Percentiles rank a stretch among this genome's conserved stretches.
phyloP scores from a whole-genome alignment of 2,113 vertebrate species.

The Nothocercus julius region DNA sequence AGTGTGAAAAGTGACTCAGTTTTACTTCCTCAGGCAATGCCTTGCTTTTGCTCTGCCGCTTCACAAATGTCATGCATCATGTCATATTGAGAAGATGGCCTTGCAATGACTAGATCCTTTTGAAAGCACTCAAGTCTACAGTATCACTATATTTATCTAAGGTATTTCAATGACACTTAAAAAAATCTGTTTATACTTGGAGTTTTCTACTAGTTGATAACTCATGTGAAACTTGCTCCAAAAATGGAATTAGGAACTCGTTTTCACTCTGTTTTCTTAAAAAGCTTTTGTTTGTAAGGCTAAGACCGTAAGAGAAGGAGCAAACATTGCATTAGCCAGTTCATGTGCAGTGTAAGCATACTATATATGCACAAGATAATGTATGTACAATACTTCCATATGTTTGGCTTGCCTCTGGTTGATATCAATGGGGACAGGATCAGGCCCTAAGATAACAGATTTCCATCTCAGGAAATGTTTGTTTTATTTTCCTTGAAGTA shows the following conservation, averaged over 20 bases:
- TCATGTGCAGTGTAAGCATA: neutral
- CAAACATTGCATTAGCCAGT: neutral
- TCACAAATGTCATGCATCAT: slow-evolving; percentile 75
- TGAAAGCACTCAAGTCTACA: slow-evolving; percentile 60
- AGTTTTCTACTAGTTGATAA: slow-evolving; percentile 11
- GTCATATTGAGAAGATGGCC: slow-evolving; percentile 63
- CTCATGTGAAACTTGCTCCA: neutral
- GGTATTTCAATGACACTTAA: slow-evolving; percentile 54
- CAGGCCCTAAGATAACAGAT: neutral
- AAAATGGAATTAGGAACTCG: neutral
- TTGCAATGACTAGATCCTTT: slow-evolving; percentile 66
- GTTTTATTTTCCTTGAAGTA: neutral
- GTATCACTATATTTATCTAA: slow-evolving; percentile 53
- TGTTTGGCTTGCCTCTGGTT: neutral
- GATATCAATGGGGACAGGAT: neutral
- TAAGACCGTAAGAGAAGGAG: neutral
- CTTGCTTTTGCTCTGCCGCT: slow-evolving; percentile 68
- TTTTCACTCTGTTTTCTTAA: neutral
- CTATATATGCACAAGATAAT: neutral
- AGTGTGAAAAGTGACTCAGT: slow-evolving; percentile 77
- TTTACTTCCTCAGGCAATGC: slow-evolving; percentile 76
- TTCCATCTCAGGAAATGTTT: neutral
- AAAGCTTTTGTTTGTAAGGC: neutral
- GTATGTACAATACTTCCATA: neutral
- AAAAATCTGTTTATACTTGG: slow-evolving; percentile 33